Percentiles rank a stretch among this genome's conserved stretches.
phyloP scores from a whole-genome alignment of 2,888 invertebrate genomes.

The Athalia cordata region DNA sequence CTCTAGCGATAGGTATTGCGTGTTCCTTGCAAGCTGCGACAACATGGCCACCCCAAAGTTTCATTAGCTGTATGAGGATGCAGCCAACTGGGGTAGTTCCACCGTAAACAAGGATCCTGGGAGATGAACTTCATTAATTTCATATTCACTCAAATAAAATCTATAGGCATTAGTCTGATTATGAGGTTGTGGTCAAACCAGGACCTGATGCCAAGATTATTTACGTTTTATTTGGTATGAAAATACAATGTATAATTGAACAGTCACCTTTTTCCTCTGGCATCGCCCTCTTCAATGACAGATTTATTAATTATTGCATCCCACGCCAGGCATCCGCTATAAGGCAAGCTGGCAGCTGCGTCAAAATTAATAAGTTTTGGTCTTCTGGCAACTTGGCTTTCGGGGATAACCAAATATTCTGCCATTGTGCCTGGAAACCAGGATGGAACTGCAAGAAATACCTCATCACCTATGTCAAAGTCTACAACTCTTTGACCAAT shows the following conservation, averaged over 20 bases:
- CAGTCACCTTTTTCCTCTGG: constrained; percentile 75
- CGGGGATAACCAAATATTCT: constrained; percentile 76
- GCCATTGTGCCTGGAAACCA: constrained; percentile 78
- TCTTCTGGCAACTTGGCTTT: constrained; percentile 75
- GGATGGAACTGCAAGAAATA: constrained; percentile 77
- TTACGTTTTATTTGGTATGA: background rate
- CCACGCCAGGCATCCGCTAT: constrained; percentile 77
- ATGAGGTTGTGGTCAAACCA: too few relatives aligned
- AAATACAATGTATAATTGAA: constrained; percentile 19
- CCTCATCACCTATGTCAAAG: constrained; percentile 80
- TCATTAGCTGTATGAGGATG: constrained; percentile 77
- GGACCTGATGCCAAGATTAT: too few relatives aligned
- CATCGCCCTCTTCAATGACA: constrained; percentile 73
- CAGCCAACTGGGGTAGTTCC: constrained; percentile 78
- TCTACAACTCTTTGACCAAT: constrained; percentile 77
- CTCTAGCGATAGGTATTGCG: constrained; percentile 76
- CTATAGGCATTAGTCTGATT: too few relatives aligned
- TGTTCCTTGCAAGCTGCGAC: constrained; percentile 75
- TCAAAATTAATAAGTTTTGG: constrained; percentile 78
- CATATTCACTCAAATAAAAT: background rate
- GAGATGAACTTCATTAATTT: constrained; percentile 48
- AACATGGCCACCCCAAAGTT: constrained; percentile 77
- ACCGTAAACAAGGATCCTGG: constrained; percentile 76
- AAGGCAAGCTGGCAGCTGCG: constrained; percentile 78
- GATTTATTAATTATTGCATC: constrained; percentile 74